Evolutionary conservation across 2,797 vertebrate genomes (phyloP).

Genomic region (Tokudaia muenninki): DNA sequence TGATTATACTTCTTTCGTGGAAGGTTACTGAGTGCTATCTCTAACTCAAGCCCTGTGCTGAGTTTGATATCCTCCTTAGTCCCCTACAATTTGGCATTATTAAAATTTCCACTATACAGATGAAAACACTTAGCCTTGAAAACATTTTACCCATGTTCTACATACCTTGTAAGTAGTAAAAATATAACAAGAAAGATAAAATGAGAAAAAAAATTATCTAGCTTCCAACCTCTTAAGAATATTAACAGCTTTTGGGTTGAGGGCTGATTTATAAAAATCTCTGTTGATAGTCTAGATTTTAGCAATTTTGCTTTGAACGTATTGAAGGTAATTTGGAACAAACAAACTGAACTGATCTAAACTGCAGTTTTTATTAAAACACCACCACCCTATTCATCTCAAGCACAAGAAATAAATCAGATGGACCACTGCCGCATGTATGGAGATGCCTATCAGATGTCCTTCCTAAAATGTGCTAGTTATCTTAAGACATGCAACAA

Average conservation of each 20-base stretch:
- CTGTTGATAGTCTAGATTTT: neutral
- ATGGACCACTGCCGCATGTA: neutral
- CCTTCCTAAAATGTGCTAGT: neutral
- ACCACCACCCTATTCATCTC: neutral
- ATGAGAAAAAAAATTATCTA: neutral
- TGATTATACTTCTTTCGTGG: neutral
- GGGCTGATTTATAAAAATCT: neutral
- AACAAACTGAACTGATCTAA: neutral
- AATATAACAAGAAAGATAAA: neutral
- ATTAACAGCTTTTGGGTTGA: neutral
- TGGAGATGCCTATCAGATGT: neutral
- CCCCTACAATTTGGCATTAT: neutral
- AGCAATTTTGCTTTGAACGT: neutral
- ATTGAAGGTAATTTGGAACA: conserved; percentile 1
- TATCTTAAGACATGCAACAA: neutral
- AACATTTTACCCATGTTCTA: neutral
- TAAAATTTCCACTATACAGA: neutral
- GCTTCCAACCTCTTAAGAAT: neutral
- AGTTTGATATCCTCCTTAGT: neutral
- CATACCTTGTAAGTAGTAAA: neutral
- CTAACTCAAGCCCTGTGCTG: neutral
- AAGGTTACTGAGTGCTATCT: neutral
- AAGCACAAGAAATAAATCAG: neutral
- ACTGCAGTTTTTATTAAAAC: neutral
- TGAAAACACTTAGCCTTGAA: neutral